phyloP scores from a whole-genome alignment of 2,113 vertebrate species.

The Danionella cerebrum region DNA sequence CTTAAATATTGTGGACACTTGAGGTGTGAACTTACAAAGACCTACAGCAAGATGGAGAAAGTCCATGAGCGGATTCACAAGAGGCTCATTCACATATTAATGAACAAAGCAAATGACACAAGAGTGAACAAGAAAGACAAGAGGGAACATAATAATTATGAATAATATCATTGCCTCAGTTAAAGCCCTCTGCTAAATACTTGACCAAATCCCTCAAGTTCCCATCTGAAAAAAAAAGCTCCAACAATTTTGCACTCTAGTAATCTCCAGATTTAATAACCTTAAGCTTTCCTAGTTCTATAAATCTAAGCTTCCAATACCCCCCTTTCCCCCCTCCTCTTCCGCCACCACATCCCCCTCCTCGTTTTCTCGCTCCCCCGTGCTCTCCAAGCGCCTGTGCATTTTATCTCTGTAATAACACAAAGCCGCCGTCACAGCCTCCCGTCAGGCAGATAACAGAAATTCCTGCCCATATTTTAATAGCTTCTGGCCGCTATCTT shows the following conservation, averaged over 20 bases:
- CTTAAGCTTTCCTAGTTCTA: conserved; percentile 71
- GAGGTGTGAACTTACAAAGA: background rate
- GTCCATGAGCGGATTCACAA: conserved; percentile 40
- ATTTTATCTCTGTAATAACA: conserved; percentile 81
- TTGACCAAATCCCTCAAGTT: conserved; percentile 71
- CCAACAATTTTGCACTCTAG: conserved; percentile 76
- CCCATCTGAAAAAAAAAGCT: conserved; percentile 54
- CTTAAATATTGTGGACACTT: background rate
- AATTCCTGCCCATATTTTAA: conserved; percentile 77
- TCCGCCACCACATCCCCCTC: conserved; percentile 36
- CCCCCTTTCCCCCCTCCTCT: conserved; percentile 46
- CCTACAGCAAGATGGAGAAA: background rate
- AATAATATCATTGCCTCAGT: conserved; percentile 60
- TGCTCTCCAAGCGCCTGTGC: conserved; percentile 60
- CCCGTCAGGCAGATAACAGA: conserved; percentile 60
- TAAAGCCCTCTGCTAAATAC: conserved; percentile 67
- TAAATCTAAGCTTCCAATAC: conserved; percentile 71
- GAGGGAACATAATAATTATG: conserved; percentile 52
- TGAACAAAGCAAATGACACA: conserved; percentile 46
- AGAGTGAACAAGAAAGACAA: conserved; percentile 46
- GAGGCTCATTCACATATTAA: conserved; percentile 44
- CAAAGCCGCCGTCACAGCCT: conserved; percentile 68
- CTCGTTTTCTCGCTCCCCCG: conserved; percentile 45
- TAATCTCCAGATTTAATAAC: conserved; percentile 80
- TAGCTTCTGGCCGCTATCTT: conserved; percentile 80